These are phyloP conservation scores for Plebejus anna DNA, from an alignment of 2,888 invertebrate genomes.

Conservation along the genomic window DNA sequence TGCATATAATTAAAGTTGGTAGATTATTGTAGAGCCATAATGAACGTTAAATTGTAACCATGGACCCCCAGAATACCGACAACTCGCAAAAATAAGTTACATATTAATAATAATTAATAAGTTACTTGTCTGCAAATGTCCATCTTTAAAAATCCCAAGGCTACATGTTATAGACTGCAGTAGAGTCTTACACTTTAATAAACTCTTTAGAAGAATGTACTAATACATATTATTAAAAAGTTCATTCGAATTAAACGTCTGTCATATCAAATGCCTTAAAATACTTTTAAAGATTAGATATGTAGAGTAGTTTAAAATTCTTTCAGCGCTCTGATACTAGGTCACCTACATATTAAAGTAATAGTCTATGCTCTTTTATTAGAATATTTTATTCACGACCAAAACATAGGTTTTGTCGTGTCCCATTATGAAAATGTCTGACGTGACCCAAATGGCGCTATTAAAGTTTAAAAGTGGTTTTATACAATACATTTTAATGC, in stretches of 20 bases:
- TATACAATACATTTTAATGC: neutral
- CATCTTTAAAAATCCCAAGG: no score
- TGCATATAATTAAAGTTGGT: neutral
- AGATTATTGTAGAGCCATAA: neutral
- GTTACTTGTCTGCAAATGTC: no score
- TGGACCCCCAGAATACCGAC: no score
- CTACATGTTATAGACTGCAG: no score
- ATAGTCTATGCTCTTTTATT: neutral
- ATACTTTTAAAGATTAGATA: conserved; percentile 20
- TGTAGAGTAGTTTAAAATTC: conserved; percentile 17
- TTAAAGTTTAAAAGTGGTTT: neutral
- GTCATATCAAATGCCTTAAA: neutral
- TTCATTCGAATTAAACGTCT: neutral
- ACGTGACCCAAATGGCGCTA: neutral
- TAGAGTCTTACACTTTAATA: no score
- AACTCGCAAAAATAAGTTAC: no score
- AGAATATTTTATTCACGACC: conserved; percentile 9
- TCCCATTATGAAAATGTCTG: conserved; percentile 9
- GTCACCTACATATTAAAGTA: conserved; percentile 19
- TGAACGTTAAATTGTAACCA: no score
- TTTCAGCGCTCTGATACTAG: conserved; percentile 3
- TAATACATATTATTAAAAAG: no score
- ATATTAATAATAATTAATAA: no score
- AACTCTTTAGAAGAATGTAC: no score
- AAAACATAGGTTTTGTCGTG: neutral